A percentile compares a stretch with the other conserved stretches of the same genome.
Conservation (phyloP, 2,797 vertebrate genomes). For the Sebastes minor region DNA sequence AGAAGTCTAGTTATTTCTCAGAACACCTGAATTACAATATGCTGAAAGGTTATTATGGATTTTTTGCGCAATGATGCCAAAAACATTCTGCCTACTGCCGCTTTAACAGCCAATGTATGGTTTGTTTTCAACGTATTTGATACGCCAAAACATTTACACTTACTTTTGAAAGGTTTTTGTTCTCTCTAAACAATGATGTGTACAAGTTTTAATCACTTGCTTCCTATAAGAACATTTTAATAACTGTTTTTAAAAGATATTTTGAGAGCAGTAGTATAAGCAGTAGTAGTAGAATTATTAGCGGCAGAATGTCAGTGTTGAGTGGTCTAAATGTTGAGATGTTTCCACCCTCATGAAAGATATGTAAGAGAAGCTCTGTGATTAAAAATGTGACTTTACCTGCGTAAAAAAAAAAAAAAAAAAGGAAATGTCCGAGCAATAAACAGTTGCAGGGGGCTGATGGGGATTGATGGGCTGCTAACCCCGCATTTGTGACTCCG, state of each 20-base stretch:
- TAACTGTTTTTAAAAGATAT: not conserved
- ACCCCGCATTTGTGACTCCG: constrained; percentile 37
- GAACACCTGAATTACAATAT: no score
- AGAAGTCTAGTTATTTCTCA: no score
- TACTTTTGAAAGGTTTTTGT: not conserved
- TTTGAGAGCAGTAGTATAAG: not conserved
- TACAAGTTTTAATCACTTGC: not conserved
- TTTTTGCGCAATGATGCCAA: no score
- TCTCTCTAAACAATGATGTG: not conserved
- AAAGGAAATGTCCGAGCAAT: constrained; percentile 26
- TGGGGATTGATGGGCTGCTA: constrained; percentile 51
- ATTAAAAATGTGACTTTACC: not conserved
- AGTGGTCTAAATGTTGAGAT: not conserved
- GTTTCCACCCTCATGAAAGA: not conserved
- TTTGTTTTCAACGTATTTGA: not conserved
- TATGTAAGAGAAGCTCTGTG: not conserved
- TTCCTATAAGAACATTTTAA: not conserved
- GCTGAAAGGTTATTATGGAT: no score
- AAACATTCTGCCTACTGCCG: no score
- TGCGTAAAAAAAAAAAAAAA: not conserved
- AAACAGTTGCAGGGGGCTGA: constrained; percentile 37
- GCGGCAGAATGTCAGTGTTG: not conserved
- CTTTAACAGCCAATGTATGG: not conserved
- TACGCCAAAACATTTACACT: not conserved
- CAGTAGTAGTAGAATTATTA: not conserved